A percentile compares a stretch with the other conserved stretches of the same genome.
phyloP scores from a whole-genome alignment of 2,888 invertebrate genomes.

The Dichetophora obliterata region DNA sequence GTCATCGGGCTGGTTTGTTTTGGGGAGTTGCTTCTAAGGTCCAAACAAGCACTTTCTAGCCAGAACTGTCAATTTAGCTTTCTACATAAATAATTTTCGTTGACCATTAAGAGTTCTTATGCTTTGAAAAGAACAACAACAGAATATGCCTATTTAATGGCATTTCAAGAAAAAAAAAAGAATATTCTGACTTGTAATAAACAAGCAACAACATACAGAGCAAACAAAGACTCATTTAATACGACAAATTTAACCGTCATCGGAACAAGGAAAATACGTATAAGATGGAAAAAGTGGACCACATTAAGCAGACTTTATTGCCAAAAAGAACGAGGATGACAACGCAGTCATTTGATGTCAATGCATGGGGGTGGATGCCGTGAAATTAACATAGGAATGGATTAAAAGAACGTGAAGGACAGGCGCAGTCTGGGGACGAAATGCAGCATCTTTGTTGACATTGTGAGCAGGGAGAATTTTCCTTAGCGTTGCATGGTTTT shows the following conservation, averaged over 20 bases:
- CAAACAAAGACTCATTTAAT: neutral
- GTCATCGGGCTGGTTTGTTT: neutral
- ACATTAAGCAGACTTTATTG: slow-evolving; percentile 1
- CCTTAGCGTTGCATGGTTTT: neutral
- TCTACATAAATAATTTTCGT: neutral
- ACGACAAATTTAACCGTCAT: neutral
- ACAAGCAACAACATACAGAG: neutral
- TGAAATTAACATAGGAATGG: neutral
- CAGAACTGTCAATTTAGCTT: neutral
- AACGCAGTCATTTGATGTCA: neutral
- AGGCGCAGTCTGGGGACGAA: neutral
- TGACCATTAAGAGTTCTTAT: slow-evolving; percentile 7
- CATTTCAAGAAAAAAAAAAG: too few species aligned
- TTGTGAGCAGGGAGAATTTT: neutral
- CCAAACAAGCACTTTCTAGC: neutral
- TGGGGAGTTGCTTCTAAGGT: neutral
- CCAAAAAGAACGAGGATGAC: neutral
- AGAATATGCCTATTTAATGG: neutral
- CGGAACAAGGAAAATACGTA: neutral
- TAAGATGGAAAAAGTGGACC: neutral
- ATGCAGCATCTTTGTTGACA: neutral
- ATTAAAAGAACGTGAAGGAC: neutral
- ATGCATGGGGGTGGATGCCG: neutral
- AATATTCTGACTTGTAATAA: neutral
- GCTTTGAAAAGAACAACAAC: neutral